Base-by-base conservation (phyloP, 2,888 invertebrate species). In the Calliopum simillimum region DNA sequence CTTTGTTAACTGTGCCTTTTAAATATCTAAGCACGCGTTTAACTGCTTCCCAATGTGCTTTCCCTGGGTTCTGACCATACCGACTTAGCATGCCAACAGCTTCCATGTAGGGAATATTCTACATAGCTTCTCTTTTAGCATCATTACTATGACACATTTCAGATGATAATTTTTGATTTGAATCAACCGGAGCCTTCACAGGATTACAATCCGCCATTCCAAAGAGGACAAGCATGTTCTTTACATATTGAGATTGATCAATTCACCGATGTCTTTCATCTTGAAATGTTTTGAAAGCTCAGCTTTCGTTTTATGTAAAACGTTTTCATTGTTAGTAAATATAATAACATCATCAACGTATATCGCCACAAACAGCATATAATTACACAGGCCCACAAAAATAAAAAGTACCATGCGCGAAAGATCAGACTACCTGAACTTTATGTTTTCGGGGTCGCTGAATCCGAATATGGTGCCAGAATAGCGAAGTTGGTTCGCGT, bases 321-420 rank as follows among this genome's bases (percentile, higher is more conserved):
- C 13, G 5, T 58, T 67, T 46, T 68, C 13, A 55, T 70, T 58
- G n/a, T 72, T 71, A 11, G 59, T 66, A 61, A 70, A 72, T 11
- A 72, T 69, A 49, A 75, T n/a, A n/a, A 75, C 70, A n/a, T 73
- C 71, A 51, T 73, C 72, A 13, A 75, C 73, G 47, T 73, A 72
- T 47, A 73, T 68, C 5, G 72, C 69, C 5, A 70, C 16, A 55
- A 70, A 68, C 44, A 73, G 21, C 46, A 75, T 25, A 25, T 5
- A 25, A n/a, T n/a, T n/a, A n/a, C n/a, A n/a, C n/a, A n/a, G n/a
- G n/a, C n/a, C n/a, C n/a, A n/a, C n/a, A n/a, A n/a, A n/a, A n/a
- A n/a, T n/a, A n/a, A n/a, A n/a, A n/a, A n/a, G n/a, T n/a, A n/a
- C n/a, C n/a, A n/a, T n/a, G n/a, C n/a, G n/a, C n/a, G n/a, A n/a